A percentile compares a stretch with the other conserved stretches of the same genome.
phyloP scores from a whole-genome alignment of 2,113 vertebrate species.

The Phoenicopterus ruber region DNA sequence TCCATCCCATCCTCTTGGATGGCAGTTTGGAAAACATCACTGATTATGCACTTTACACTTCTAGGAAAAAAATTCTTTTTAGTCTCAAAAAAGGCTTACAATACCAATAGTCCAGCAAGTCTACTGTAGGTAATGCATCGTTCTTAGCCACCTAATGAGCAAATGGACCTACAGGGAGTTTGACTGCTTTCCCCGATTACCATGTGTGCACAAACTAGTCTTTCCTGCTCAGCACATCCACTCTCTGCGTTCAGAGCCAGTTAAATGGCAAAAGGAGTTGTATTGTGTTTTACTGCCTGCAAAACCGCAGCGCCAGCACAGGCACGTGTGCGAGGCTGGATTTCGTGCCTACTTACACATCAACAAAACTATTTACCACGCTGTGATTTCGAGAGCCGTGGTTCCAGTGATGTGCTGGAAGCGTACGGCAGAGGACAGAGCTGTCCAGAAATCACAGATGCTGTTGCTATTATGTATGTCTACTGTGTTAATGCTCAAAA shows the following conservation, averaged over 20 bases:
- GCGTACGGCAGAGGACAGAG: not conserved
- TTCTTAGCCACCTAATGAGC: rapidly evolving
- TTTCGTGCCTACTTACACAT: not conserved
- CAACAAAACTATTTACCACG: not conserved
- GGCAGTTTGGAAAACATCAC: not conserved
- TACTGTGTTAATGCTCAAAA: not conserved
- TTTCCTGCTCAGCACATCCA: constrained; percentile 29
- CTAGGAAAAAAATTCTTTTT: not conserved
- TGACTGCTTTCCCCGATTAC: not conserved
- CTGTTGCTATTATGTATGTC: not conserved
- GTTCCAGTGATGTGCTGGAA: not conserved
- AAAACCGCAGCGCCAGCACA: not conserved
- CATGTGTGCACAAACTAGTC: not conserved
- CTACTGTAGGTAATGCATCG: rapidly evolving
- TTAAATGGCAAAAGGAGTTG: not conserved
- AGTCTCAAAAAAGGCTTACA: not conserved
- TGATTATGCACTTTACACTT: not conserved
- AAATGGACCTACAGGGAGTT: not conserved
- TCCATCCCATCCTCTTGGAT: not conserved
- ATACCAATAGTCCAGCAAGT: not conserved
- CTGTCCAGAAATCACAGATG: not conserved
- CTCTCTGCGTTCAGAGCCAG: not conserved
- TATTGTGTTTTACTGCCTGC: not conserved
- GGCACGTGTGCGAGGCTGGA: not conserved
- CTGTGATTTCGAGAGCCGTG: not conserved